Base-by-base conservation (phyloP, 1,140 invertebrate species). In the Hyphantria cunea region DNA sequence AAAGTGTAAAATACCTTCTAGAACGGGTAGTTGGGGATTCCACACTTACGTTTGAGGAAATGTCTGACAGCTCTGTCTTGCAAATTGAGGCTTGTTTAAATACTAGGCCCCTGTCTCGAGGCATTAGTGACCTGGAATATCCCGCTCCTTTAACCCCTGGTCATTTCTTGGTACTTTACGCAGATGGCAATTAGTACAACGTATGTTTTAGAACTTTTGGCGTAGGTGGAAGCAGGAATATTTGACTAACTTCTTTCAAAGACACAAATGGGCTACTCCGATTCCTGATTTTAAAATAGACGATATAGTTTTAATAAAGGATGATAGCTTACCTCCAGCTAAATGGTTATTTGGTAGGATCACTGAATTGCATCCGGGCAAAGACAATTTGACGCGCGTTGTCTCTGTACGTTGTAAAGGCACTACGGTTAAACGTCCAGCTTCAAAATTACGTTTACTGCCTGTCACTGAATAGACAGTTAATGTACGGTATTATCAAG, bases 391-490 rank as follows among this genome's bases (percentile, higher is more conserved):
- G 37, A 39, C 37, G 3, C 37, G 37, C n/a, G 37, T 39, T 39
- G 37, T 39, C 37, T 10, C 37, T 39, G 37, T 39, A 9, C 37
- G 37, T 9, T 39, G 37, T 39, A 39, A 39, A 39, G n/a, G n/a
- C n/a, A n/a, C n/a, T n/a, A n/a, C n/a, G 37, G 37, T 39, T n/a
- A 39, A 39, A 7, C 37, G 37, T 39, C 37, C 37, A 39, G n/a
- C 37, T 39, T 39, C 37, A 39, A 39, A 39, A n/a, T 39, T 39
- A 39, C 7, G 37, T n/a, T n/a, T 39, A 39, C 37, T 39, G n/a
- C 37, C 37, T n/a, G n/a, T 39, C n/a, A 39, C 37, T 10, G 9
- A 39, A 39, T 39, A 39, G 17, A 5, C 5, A 25, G 17, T 25
- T 25, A n/a, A n/a, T n/a, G n/a, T n/a, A n/a, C n/a, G n/a, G n/a